phyloP scores from a whole-genome alignment of 2,888 invertebrate genomes.

The Metacarcinus magister region DNA sequence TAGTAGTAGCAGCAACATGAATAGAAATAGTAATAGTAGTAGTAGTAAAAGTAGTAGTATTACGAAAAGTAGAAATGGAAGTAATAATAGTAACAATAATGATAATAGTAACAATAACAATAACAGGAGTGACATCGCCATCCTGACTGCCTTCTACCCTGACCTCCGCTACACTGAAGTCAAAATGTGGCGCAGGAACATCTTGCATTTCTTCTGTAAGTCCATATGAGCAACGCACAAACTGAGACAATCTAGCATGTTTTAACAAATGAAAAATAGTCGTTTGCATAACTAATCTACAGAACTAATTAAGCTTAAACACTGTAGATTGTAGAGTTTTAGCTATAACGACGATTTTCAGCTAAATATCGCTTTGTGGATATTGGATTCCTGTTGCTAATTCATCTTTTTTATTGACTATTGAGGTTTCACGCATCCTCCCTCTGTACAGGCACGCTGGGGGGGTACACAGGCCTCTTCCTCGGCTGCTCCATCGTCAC shows the following conservation, averaged over 20 bases:
- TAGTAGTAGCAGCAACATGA: background rate
- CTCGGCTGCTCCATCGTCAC: constrained; percentile 39
- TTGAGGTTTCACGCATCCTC: background rate
- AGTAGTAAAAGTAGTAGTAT: background rate
- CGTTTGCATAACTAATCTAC: no score
- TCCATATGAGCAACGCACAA: background rate
- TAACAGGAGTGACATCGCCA: constrained; percentile 63
- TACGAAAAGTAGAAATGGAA: background rate
- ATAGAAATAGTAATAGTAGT: background rate
- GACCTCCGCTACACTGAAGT: constrained; percentile 64
- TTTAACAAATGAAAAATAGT: background rate
- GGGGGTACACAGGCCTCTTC: constrained; percentile 51
- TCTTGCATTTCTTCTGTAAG: constrained; percentile 67
- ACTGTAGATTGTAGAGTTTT: no score
- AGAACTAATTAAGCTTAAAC: no score
- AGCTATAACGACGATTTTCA: no score
- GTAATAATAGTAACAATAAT: background rate
- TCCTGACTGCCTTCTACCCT: constrained; percentile 61
- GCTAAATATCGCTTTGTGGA: background rate
- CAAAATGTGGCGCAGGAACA: constrained; percentile 58
- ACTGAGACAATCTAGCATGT: background rate
- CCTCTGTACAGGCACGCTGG: background rate
- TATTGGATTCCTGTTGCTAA: no score
- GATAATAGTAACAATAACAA: background rate
- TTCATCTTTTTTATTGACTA: background rate